These are phyloP conservation scores for Psittacula cyanocephala DNA, from an alignment of 2,113 vertebrate species.

Conservation along the genomic window DNA sequence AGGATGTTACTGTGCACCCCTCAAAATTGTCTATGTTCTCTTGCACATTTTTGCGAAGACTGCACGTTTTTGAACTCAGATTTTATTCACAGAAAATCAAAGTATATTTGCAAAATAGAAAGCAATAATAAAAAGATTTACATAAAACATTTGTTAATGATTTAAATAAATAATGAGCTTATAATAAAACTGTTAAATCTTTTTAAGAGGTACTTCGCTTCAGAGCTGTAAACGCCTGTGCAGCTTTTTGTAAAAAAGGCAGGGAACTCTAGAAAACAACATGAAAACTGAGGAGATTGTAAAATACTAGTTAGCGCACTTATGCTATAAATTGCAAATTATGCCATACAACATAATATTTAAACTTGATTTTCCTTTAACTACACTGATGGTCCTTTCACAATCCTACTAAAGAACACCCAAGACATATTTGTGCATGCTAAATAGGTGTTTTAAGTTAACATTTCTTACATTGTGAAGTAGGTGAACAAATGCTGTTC, in stretches of 20 bases:
- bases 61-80: neutral
- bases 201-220: neutral
- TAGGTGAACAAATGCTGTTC: neutral
- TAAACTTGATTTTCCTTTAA: neutral
- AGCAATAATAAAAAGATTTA: neutral
- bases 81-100: neutral
- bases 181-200: slow-evolving; percentile 38
- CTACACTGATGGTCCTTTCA: neutral
- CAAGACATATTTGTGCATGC: neutral
- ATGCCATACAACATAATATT: neutral
- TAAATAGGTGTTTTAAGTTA: neutral
- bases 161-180: slow-evolving; percentile 40
- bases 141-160: neutral
- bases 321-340: neutral
- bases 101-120: neutral
- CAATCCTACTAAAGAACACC: neutral
- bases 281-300: neutral
- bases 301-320: neutral
- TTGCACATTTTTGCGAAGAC: neutral
- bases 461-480: neutral
- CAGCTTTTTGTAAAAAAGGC: neutral
- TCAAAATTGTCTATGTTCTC: neutral
- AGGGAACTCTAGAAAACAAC: neutral
- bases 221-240: neutral
- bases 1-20: neutral